phyloP scores from a whole-genome alignment of 2,113 vertebrate genomes.

The Phylloscopus whistleri region DNA sequence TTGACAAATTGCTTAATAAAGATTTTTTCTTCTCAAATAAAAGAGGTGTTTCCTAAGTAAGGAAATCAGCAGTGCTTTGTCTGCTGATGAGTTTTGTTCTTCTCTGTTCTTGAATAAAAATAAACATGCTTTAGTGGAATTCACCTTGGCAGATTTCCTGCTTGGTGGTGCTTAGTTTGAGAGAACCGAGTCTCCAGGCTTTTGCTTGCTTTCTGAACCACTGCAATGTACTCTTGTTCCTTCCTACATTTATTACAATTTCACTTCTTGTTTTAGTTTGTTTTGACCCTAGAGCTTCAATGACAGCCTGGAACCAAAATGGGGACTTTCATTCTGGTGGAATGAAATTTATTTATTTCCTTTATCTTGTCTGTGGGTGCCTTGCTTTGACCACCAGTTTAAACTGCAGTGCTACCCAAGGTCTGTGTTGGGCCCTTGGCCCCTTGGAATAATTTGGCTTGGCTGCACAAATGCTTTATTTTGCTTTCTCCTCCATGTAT shows the following conservation, averaged over 20 bases:
- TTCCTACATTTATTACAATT: neutral
- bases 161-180: neutral
- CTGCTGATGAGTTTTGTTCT: neutral
- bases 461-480: neutral
- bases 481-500: neutral
- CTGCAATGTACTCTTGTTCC: neutral
- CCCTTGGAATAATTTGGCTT: neutral
- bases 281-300: neutral
- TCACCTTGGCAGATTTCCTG: neutral
- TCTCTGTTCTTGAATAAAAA: neutral
- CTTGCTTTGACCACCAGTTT: neutral
- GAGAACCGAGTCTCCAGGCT: neutral
- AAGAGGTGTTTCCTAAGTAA: neutral
- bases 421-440: accelerated
- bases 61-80: neutral
- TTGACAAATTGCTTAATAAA: neutral
- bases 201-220: neutral
- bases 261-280: neutral
- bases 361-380: neutral
- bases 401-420: neutral
- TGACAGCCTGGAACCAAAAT: neutral
- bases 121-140: neutral
- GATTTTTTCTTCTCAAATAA: neutral
- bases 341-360: neutral
- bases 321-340: neutral